These are phyloP conservation scores for Octodonta nipae DNA, from an alignment of 2,888 invertebrate species.

Conservation along the genomic window DNA sequence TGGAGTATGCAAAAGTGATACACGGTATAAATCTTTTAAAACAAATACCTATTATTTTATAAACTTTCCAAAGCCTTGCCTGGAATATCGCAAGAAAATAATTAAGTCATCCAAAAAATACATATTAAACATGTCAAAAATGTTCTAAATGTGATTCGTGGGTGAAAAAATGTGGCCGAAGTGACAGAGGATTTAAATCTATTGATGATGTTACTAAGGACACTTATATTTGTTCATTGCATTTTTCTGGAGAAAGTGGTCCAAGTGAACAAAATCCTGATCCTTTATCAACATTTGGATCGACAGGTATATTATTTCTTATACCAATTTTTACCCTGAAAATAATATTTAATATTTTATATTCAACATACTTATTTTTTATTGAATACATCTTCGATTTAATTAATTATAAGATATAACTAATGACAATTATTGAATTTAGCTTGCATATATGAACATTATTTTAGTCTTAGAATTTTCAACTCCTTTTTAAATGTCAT, in stretches of 20 bases:
- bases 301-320: no score
- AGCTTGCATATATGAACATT: no score
- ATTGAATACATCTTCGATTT: no score
- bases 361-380: no score
- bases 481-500: no score
- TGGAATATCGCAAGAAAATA: conserved; percentile 1
- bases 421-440: no score
- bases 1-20: conserved; percentile 3
- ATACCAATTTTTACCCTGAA: no score
- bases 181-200: neutral
- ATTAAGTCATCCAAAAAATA: neutral
- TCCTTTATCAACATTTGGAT: no score
- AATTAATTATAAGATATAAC: no score
- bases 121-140: conserved; percentile 1
- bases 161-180: conserved; percentile 2
- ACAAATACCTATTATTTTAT: neutral
- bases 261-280: no score
- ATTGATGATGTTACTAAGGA: conserved; percentile 1
- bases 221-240: conserved; percentile 1
- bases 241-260: conserved; percentile 3
- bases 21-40: neutral
- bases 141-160: conserved; percentile 1
- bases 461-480: no score
- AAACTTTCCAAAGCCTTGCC: conserved; percentile 2
- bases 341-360: no score